Conservation (phyloP, 2,113 vertebrate genomes). For the Pteruthius melanotis region DNA sequence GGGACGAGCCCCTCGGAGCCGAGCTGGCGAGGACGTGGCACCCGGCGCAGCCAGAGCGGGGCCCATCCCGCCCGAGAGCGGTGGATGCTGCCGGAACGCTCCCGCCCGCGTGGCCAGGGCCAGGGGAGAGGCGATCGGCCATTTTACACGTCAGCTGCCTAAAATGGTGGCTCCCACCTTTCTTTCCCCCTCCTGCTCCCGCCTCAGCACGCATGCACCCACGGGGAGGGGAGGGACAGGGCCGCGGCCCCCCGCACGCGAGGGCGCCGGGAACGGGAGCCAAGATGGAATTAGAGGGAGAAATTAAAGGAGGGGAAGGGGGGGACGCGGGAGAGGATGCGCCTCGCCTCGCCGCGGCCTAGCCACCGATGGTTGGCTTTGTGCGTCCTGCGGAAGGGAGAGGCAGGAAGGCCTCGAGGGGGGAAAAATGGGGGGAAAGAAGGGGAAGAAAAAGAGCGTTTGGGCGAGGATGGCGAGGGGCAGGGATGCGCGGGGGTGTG, state of each 20-base stretch:
- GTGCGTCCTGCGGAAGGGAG: slow-evolving; percentile 5
- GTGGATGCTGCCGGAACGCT: background rate
- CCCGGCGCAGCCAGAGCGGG: fast-evolving
- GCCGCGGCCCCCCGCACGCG: background rate
- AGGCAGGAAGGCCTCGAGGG: background rate
- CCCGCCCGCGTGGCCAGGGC: background rate
- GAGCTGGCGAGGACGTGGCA: fast-evolving
- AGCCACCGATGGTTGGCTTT: slow-evolving; percentile 20
- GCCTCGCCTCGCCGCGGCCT: slow-evolving; percentile 28
- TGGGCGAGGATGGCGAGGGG: background rate
- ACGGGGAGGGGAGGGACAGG: background rate
- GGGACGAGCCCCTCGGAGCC: fast-evolving
- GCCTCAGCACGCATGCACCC: slow-evolving; percentile 25
- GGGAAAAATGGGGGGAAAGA: background rate
- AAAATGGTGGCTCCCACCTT: slow-evolving; percentile 69
- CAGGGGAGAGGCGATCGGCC: slow-evolving; percentile 21
- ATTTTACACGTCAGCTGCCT: slow-evolving; percentile 62
- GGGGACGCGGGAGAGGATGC: slow-evolving; percentile 12
- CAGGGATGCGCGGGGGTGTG: background rate
- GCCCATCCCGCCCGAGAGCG: fast-evolving
- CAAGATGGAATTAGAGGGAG: slow-evolving; percentile 51
- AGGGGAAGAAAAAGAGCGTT: background rate
- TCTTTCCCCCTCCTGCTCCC: background rate
- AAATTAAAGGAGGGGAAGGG: slow-evolving; percentile 47
- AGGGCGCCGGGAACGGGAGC: background rate